phyloP scores from a whole-genome alignment of 35 echinoderm and acorn worm species.

The Nesometra sesokonis region DNA sequence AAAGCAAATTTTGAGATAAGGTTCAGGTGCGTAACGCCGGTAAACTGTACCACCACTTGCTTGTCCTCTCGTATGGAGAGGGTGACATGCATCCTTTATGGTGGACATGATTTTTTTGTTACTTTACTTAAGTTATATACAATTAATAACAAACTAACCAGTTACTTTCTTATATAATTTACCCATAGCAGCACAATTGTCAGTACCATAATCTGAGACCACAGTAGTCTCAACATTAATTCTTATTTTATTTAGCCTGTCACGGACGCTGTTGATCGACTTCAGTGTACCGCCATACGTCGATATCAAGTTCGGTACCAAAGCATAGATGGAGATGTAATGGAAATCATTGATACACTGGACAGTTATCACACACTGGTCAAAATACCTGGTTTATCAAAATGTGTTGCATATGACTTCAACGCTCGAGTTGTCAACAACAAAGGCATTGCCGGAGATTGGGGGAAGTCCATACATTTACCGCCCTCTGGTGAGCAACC shows the following conservation, averaged over 20 bases:
- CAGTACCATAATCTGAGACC: no score
- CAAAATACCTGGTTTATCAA: neutral
- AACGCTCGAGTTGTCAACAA: neutral
- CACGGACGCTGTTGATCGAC: neutral
- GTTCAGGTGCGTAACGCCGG: no score
- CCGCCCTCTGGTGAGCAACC: neutral
- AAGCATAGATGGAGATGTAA: neutral
- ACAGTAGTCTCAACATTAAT: no score
- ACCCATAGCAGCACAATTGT: no score
- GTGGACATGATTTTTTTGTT: no score
- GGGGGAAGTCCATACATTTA: neutral
- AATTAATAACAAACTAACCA: no score
- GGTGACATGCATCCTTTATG: no score
- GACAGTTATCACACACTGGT: neutral
- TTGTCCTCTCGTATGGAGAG: no score
- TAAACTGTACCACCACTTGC: no score
- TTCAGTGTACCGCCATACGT: neutral
- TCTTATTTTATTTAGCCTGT: neutral
- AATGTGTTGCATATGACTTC: neutral
- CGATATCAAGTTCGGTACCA: neutral
- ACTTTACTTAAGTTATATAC: no score
- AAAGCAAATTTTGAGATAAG: no score
- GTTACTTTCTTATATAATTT: no score
- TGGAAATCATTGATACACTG: neutral
- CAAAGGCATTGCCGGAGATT: neutral